Evolutionary conservation across 2,113 vertebrate species (phyloP).

Genomic region (Lynx canadensis): DNA sequence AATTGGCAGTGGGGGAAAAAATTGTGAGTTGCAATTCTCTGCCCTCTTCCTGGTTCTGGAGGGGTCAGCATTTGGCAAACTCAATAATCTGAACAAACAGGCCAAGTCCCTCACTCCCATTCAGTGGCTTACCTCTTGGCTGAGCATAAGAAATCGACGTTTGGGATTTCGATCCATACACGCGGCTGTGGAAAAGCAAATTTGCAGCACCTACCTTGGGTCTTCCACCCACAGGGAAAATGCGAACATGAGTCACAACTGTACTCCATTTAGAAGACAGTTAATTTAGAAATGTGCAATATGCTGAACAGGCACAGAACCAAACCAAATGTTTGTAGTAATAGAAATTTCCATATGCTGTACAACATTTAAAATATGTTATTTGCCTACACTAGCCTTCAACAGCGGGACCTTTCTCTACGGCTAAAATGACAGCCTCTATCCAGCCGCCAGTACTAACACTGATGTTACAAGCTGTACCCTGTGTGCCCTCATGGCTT

Average conservation of each 20-base stretch:
- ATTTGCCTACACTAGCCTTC: constrained; percentile 72
- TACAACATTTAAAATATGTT: constrained; percentile 77
- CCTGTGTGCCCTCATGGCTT: constrained; percentile 58
- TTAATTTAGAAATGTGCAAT: constrained; percentile 78
- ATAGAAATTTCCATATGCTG: constrained; percentile 80
- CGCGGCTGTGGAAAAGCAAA: not conserved
- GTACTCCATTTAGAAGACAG: constrained; percentile 64
- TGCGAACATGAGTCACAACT: constrained; percentile 62
- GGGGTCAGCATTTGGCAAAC: not conserved
- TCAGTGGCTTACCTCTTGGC: not conserved
- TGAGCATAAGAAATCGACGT: not conserved
- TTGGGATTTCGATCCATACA: not conserved
- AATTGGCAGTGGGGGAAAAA: too few relatives aligned
- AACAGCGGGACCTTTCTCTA: constrained; percentile 75
- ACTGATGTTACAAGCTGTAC: constrained; percentile 54
- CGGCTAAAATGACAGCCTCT: constrained; percentile 66
- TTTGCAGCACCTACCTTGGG: not conserved
- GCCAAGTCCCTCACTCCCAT: not conserved
- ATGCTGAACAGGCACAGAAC: constrained; percentile 73
- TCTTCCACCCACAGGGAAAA: constrained; percentile 48
- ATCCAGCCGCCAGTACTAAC: constrained; percentile 74
- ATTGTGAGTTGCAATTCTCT: not conserved
- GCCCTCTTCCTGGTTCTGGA: not conserved
- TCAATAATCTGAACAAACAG: not conserved
- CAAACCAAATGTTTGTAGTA: constrained; percentile 82